Evolutionary conservation across 1,140 invertebrate genomes (phyloP), one percentile per base, ranked within the genome.

Genomic region (Pollicipes pollicipes): DNA sequence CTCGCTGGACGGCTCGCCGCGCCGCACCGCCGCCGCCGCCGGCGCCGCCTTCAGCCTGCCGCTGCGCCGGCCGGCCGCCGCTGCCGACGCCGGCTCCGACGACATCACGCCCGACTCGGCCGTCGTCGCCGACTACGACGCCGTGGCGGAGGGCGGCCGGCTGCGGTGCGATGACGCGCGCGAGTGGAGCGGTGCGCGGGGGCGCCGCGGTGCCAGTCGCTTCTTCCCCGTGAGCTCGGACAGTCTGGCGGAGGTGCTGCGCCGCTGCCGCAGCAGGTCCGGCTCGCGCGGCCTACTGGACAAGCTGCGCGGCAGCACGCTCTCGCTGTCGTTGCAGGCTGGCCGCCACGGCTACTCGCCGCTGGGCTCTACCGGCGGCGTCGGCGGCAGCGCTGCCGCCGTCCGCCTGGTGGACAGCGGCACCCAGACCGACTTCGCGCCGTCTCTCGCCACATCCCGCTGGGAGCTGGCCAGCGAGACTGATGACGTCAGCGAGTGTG

Each of bases 51-150:
- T 58, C 45, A 21, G 13, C 13, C 45, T 58, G 45, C 45, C 45
- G 45, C 45, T 58, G 45, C 45, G 45, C 45, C 45, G 45, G 45
- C 45, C 45, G 13, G 45, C 45, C 45, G 45, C 45, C 45, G n/a
- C n/a, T n/a, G 45, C 45, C 45, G 45, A 58, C 45, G 45, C 45
- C 45, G 24, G 13, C 45, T 58, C 45, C 10, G 45, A 73, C 68
- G 73, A 73, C 63, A 31, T 71, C 17, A 73, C 73, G 6, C 73
- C 73, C 35, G 73, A 73, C 68, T 73, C 73, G 1, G 70, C 70
- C 2, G 70, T 73, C 58, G 73, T 71, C 58, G 70, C 69, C 45
- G 73, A 73, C 30, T 69, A 71, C 27, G 63, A 69, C 17, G 67
- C 63, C 10, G 68, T 69, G 32, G 71, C 72, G 24, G 72, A 73